A percentile compares a stretch with the other conserved stretches of the same genome.
These are phyloP conservation scores for Erebia epiphron DNA, from an alignment of 2,888 invertebrate species.

Conservation along the genomic window DNA sequence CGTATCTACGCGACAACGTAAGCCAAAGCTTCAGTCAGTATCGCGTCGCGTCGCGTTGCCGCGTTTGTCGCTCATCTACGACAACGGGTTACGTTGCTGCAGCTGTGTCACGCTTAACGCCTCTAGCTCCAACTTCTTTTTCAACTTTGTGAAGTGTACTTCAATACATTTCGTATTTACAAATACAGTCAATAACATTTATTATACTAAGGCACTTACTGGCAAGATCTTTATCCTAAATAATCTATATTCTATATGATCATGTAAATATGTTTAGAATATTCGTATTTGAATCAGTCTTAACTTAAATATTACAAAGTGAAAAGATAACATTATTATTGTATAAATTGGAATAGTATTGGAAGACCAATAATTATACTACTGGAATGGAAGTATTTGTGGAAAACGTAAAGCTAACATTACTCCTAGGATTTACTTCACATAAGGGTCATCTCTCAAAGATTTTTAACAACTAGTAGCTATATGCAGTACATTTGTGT, in stretches of 20 bases:
- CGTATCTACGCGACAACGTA: too few species aligned
- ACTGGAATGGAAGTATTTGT: background rate
- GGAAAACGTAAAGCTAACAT: background rate
- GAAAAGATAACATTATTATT: background rate
- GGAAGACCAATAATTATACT: conserved; percentile 4
- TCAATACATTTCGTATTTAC: background rate
- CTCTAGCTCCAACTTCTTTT: too few species aligned
- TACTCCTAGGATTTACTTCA: background rate
- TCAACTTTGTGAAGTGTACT: background rate
- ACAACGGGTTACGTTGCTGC: too few species aligned
- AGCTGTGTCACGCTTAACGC: too few species aligned
- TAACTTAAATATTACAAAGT: conserved; percentile 19
- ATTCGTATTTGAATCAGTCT: conserved; percentile 18
- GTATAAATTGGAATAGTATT: background rate
- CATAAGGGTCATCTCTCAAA: too few species aligned
- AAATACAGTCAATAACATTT: background rate
- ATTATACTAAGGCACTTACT: conserved; percentile 51
- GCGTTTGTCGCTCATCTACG: too few species aligned
- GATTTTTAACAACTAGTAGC: too few species aligned
- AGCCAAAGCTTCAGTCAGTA: too few species aligned
- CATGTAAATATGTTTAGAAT: conserved; percentile 14
- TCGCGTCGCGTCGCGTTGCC: too few species aligned
- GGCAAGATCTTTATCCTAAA: conserved; percentile 48
- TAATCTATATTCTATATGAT: background rate
- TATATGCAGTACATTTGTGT: too few species aligned